These are phyloP conservation scores for Notolabrus celidotus DNA, from an alignment of 2,797 vertebrate species.

Conservation along the genomic window DNA sequence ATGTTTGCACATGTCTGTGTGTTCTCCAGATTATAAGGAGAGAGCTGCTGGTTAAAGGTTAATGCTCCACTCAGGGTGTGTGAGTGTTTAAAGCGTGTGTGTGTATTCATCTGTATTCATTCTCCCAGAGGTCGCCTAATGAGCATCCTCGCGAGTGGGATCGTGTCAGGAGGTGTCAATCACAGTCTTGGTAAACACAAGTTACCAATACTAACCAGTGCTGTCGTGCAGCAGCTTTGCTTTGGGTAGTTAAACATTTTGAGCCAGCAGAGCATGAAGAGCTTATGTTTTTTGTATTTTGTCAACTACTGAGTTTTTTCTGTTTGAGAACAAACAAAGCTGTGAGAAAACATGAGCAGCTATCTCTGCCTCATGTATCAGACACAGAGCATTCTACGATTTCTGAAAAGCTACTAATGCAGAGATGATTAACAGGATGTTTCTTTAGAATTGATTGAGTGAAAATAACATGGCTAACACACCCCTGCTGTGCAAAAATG, in stretches of 20 bases:
- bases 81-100: background rate
- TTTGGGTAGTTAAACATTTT: background rate
- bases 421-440: background rate
- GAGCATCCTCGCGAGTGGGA: conserved; percentile 42
- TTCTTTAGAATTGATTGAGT: background rate
- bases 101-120: conserved; percentile 28
- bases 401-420: background rate
- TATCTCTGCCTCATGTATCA: background rate
- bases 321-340: background rate
- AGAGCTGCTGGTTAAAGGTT: conserved; percentile 37
- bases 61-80: conserved; percentile 27
- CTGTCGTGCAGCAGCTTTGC: background rate
- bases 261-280: background rate
- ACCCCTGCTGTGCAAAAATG: too few relatives aligned
- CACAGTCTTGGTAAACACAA: conserved; percentile 28
- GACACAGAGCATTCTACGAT: background rate
- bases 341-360: background rate
- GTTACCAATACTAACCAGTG: background rate
- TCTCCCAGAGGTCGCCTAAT: conserved; percentile 50
- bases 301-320: background rate
- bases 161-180: conserved; percentile 28
- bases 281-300: background rate
- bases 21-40: conserved; percentile 2
- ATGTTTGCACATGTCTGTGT: background rate
- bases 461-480: too few relatives aligned